Evolutionary conservation across 2,113 vertebrate species (phyloP).

Genomic region (Takifugu bimaculatus): DNA sequence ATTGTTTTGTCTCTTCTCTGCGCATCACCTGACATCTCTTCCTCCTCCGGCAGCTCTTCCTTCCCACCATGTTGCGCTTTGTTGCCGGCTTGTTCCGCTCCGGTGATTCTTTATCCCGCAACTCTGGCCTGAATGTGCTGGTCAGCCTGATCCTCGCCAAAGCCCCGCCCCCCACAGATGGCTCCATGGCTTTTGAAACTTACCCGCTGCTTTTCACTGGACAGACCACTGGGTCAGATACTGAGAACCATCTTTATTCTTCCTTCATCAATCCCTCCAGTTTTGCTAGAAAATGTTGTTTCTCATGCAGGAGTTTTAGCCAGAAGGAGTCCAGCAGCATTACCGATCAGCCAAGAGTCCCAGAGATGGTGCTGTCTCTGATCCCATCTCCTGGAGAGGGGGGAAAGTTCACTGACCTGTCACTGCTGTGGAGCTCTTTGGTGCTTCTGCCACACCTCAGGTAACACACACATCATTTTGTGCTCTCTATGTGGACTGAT

Average conservation of each 20-base stretch:
- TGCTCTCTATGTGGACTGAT: too few species aligned
- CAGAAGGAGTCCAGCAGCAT: conserved; percentile 41
- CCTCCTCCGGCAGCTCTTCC: conserved; percentile 76
- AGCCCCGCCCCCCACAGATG: conserved; percentile 85
- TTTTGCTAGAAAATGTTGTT: neutral
- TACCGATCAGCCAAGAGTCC: conserved; percentile 60
- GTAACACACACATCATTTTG: conserved; percentile 57
- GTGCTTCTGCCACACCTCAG: conserved; percentile 91
- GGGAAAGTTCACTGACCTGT: conserved; percentile 71
- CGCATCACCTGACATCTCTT: neutral
- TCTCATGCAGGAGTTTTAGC: conserved; percentile 19
- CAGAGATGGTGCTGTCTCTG: conserved; percentile 81
- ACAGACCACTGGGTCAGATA: conserved; percentile 71
- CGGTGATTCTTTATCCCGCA: conserved; percentile 56
- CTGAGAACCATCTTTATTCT: neutral
- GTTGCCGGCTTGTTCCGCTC: conserved; percentile 72
- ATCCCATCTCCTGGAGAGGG: conserved; percentile 66
- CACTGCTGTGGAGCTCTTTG: conserved; percentile 84
- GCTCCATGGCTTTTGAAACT: conserved; percentile 92
- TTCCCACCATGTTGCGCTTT: conserved; percentile 84
- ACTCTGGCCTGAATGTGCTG: conserved; percentile 78
- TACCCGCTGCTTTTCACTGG: conserved; percentile 87
- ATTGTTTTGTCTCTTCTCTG: neutral
- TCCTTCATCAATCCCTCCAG: too few species aligned
- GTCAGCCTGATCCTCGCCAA: conserved; percentile 88